These are phyloP conservation scores for Merops nubicus DNA, from an alignment of 2,113 vertebrate species.

Conservation along the genomic window DNA sequence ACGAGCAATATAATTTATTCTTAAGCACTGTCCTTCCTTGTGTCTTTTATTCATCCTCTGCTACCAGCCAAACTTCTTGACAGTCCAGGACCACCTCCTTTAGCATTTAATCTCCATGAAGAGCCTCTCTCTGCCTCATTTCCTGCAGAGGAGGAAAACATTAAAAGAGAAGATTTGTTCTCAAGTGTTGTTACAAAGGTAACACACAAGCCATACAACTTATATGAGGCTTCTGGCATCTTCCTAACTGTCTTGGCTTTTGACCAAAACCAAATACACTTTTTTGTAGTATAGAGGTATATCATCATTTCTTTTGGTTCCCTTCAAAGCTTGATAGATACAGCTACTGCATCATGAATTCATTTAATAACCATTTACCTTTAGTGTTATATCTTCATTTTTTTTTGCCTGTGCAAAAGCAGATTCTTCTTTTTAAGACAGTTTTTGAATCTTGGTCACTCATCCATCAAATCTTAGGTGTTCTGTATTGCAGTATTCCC, in stretches of 20 bases:
- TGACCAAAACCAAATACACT: neutral
- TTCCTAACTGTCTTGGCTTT: neutral
- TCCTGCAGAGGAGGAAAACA: neutral
- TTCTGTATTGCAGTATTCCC: neutral
- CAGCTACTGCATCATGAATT: neutral
- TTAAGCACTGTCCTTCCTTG: neutral
- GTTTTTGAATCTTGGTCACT: neutral
- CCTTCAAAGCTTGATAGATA: neutral
- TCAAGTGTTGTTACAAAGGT: neutral
- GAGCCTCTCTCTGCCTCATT: neutral
- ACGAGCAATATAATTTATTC: neutral
- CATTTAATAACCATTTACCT: neutral
- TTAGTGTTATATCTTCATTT: neutral
- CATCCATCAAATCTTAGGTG: neutral
- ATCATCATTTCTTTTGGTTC: neutral
- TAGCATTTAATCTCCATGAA: neutral
- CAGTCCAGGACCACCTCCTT: neutral
- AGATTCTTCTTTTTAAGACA: neutral
- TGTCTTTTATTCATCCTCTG: neutral
- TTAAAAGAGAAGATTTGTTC: neutral
- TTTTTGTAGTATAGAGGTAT: neutral
- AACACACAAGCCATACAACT: neutral
- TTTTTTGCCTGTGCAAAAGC: neutral
- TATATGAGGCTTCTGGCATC: neutral
- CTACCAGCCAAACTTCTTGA: neutral